Evolutionary conservation across 2,113 vertebrate genomes (phyloP), one percentile per base, ranked within the genome.

Genomic region (Cephalophus harveyi): DNA sequence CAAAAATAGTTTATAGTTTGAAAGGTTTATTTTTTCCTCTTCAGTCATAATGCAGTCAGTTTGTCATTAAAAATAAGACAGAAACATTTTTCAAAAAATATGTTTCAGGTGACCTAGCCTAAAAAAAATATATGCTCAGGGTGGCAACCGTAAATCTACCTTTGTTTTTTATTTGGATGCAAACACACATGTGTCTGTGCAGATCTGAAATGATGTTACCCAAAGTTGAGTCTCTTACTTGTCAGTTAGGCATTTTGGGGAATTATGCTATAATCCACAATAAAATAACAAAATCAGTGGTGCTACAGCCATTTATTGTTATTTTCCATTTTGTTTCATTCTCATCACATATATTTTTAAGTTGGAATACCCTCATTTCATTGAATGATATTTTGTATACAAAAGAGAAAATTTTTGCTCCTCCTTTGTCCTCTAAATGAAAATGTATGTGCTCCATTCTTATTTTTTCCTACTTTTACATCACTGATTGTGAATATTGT

Each of bases 151-250:
- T 98, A 98, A 98, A 96, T 98, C 98, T 97, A 97, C 85, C 95
- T 97, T 94, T 97, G 97, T 96, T 98, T 97, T 97, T 98, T 98
- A 98, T 98, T 98, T 98, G 95, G 81, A 89, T 89, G 95, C 91
- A 96, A 98, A 97, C 91, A 87, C 95, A 96, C 48, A 92, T 95
- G 97, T 96, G 95, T 87, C 89, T 98, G 92, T 86, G 64, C 92
- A 97, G 96, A 89, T 97, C 93, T 91, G 64, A 89, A 95, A 98
- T 85, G 81, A 83, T 82, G 60, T 46, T 94, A 78, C 89, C 74
- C 95, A 62, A 89, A 6, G 78, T 95, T 82, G 54, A 92, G 97
- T 97, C 96, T 97, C 97, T 97, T 97, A 97, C 96, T 98, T 98
- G 97, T 98, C 94, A 98, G 95, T 94, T 97, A 95, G 94, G 43